phyloP scores from a whole-genome alignment of 1,140 invertebrate genomes.

The Atopsyche davidsoni region DNA sequence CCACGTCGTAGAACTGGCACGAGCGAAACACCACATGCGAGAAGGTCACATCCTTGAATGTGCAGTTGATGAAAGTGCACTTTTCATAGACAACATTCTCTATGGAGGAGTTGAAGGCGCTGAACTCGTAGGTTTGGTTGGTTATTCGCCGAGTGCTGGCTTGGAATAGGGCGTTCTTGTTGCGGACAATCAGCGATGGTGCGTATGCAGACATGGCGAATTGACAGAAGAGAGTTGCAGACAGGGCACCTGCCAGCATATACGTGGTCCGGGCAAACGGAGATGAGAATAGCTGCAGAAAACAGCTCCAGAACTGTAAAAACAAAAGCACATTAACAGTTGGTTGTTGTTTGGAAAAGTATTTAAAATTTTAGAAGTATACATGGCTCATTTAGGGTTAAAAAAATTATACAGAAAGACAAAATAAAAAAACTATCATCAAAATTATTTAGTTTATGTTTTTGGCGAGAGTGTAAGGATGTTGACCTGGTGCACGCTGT shows the following conservation, averaged over 20 bases:
- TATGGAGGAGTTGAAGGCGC: slow-evolving; percentile 39
- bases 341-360: background rate
- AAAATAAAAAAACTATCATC: too few species aligned
- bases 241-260: slow-evolving; percentile 35
- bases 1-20: slow-evolving; percentile 42
- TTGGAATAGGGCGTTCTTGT: slow-evolving; percentile 37
- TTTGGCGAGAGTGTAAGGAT: background rate
- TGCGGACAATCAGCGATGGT: slow-evolving; percentile 34
- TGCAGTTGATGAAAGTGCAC: slow-evolving; percentile 40
- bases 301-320: slow-evolving; percentile 53
- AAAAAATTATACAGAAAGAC: background rate
- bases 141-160: slow-evolving; percentile 18
- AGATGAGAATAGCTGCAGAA: slow-evolving; percentile 50
- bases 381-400: background rate
- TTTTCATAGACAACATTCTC: slow-evolving; percentile 41
- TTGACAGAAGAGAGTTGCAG: slow-evolving; percentile 35
- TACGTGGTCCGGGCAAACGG: slow-evolving; percentile 46
- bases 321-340: slow-evolving; percentile 19
- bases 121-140: slow-evolving; percentile 32
- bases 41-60: slow-evolving; percentile 43
- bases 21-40: slow-evolving; percentile 45
- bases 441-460: too few species aligned
- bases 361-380: background rate
- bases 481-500: slow-evolving; percentile 43
- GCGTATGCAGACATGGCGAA: slow-evolving; percentile 41